These are phyloP conservation scores for Melanotaenia maccullochi DNA, from an alignment of 2,797 vertebrate genomes.

Conservation along the genomic window DNA sequence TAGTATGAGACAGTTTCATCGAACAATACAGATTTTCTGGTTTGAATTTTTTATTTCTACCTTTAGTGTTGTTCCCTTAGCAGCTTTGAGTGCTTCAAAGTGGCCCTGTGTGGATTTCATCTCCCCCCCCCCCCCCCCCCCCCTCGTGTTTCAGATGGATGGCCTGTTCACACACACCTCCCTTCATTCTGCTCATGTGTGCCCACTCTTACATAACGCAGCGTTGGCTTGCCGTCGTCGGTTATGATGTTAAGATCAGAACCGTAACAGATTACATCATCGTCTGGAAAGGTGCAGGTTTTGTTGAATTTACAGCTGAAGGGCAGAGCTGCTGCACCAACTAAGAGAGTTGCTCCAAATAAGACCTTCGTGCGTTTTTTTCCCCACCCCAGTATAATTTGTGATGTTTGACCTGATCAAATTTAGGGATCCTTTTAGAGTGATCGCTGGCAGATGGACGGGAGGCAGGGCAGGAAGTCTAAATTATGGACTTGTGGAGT, in stretches of 20 bases:
- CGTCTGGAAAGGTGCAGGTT: conserved; percentile 68
- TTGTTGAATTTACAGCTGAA: conserved; percentile 45
- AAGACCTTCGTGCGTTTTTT: neutral
- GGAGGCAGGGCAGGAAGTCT: neutral
- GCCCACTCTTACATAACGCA: conserved; percentile 65
- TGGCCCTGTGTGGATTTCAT: conserved; percentile 20
- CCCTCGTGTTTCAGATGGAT: conserved; percentile 33
- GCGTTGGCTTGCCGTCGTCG: conserved; percentile 41
- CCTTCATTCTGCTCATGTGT: conserved; percentile 9
- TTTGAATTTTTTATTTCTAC: conserved; percentile 22
- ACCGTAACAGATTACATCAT: conserved; percentile 77
- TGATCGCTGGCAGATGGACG: neutral
- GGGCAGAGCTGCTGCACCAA: conserved; percentile 43
- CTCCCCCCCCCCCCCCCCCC: conserved; percentile 2
- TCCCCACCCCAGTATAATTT: neutral
- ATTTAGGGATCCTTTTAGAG: conserved; percentile 2
- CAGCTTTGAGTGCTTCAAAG: conserved; percentile 9
- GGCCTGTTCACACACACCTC: conserved; percentile 32
- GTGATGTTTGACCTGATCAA: conserved; percentile 6
- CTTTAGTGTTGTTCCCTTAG: conserved; percentile 29
- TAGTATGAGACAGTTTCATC: conserved; percentile 36
- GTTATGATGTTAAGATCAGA: conserved; percentile 67
- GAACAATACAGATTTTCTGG: conserved; percentile 9
- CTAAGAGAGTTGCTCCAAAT: conserved; percentile 26
- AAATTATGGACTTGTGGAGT: conserved; percentile 5